These are phyloP conservation scores for Lepus oiostolus DNA, from an alignment of 2,797 vertebrate genomes.

Conservation along the genomic window DNA sequence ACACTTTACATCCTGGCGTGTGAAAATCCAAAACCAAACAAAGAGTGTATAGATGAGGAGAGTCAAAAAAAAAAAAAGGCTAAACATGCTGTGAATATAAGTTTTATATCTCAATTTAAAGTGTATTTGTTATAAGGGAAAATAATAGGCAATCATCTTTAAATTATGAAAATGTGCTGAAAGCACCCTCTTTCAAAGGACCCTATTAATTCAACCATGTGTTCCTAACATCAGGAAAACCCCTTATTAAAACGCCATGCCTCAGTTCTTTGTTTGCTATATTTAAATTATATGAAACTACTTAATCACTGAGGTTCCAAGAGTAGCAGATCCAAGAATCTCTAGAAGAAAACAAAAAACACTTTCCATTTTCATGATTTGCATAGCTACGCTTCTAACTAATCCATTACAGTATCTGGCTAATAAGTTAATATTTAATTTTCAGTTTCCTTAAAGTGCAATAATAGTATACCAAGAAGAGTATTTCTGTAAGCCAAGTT, in stretches of 20 bases:
- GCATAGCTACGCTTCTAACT: constrained; percentile 28
- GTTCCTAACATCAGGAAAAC: constrained; percentile 61
- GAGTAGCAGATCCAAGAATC: constrained; percentile 43
- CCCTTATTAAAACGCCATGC: constrained; percentile 75
- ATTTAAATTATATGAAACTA: constrained; percentile 75
- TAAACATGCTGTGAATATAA: constrained; percentile 2
- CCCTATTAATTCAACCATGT: constrained; percentile 68
- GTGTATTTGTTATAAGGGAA: background rate
- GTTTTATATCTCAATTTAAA: background rate
- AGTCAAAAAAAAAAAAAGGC: background rate
- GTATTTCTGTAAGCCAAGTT: constrained; percentile 44
- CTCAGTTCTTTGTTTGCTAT: constrained; percentile 73
- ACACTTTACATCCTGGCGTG: background rate
- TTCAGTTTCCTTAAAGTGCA: constrained; percentile 51
- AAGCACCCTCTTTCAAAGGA: constrained; percentile 50
- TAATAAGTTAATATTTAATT: constrained; percentile 73
- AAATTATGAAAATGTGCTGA: constrained; percentile 53
- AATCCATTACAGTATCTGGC: constrained; percentile 23
- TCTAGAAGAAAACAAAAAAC: background rate
- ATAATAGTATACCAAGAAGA: background rate
- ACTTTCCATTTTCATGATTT: constrained; percentile 53
- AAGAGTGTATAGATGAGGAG: background rate
- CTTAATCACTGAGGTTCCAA: constrained; percentile 71
- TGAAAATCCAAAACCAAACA: constrained; percentile 37
- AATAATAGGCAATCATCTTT: constrained; percentile 43